A percentile compares a stretch with the other conserved stretches of the same genome.
Conservation (phyloP, 2,797 vertebrate genomes). For the Catamblyrhynchus diadema region DNA sequence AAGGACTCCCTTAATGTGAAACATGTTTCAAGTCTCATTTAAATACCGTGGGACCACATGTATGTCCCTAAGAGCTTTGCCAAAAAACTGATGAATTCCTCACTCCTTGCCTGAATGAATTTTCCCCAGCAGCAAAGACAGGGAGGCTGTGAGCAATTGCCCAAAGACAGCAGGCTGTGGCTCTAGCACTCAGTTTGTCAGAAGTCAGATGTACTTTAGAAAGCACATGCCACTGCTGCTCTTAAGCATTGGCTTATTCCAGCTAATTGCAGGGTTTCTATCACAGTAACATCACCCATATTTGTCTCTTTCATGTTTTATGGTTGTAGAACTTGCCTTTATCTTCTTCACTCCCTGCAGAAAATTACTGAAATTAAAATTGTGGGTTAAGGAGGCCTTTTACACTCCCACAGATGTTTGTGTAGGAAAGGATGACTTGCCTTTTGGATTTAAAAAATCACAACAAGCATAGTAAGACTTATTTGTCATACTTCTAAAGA, state of each 20-base stretch:
- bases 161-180: not conserved
- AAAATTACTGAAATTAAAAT: not conserved
- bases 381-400: not conserved
- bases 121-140: not conserved
- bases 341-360: not conserved
- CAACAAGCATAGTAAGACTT: not conserved
- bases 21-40: not conserved
- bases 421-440: constrained; percentile 11
- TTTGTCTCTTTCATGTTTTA: not conserved
- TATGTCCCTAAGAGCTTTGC: not conserved
- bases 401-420: constrained; percentile 2
- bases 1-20: not conserved
- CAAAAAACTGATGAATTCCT: not conserved
- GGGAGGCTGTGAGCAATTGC: not conserved
- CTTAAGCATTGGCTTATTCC: not conserved
- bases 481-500: not conserved
- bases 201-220: not conserved
- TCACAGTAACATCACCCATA: not conserved
- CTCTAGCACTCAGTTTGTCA: not conserved
- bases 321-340: not conserved
- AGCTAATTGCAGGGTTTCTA: not conserved
- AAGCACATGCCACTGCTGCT: not conserved
- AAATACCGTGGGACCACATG: not conserved
- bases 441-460: not conserved
- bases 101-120: not conserved